Conservation (phyloP, 1,140 invertebrate species). For the Bacillus rossius region DNA sequence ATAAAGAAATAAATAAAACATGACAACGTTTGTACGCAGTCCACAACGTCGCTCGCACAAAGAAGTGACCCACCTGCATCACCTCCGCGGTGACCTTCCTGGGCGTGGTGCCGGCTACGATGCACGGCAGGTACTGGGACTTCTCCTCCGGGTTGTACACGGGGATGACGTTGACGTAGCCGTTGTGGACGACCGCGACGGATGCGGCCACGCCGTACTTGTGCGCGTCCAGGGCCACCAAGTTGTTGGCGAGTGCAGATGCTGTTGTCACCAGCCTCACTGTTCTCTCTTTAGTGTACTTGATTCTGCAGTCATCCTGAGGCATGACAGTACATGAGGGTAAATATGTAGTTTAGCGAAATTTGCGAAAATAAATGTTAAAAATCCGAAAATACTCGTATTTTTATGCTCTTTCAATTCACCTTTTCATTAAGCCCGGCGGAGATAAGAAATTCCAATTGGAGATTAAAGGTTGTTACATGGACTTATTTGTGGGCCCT, state of each 20-base stretch:
- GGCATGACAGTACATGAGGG: no score
- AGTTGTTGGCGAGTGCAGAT: slow-evolving; percentile 20
- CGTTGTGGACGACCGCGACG: slow-evolving; percentile 25
- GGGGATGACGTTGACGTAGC: slow-evolving; percentile 25
- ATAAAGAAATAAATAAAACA: no score
- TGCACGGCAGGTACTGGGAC: slow-evolving; percentile 24
- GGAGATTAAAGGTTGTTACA: no score
- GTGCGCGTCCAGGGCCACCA: slow-evolving; percentile 18
- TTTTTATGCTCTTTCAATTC: no score
- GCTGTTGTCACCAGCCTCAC: slow-evolving; percentile 23
- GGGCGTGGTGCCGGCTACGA: slow-evolving; percentile 11
- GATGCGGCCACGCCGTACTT: slow-evolving; percentile 13
- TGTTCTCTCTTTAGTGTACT: slow-evolving; percentile 19
- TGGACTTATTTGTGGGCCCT: no score
- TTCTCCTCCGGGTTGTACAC: slow-evolving; percentile 13
- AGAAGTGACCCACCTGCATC: slow-evolving; percentile 7
- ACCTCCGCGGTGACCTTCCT: slow-evolving; percentile 17
- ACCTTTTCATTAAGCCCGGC: no score
- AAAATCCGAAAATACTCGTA: no score
- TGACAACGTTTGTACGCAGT: no score
- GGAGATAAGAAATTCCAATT: no score
- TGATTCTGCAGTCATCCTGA: neutral
- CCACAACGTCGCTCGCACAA: no score
- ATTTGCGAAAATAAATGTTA: no score
- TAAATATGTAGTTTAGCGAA: no score